Conservation (phyloP, 2,113 vertebrate species). For the Pogonocichla stellata region DNA sequence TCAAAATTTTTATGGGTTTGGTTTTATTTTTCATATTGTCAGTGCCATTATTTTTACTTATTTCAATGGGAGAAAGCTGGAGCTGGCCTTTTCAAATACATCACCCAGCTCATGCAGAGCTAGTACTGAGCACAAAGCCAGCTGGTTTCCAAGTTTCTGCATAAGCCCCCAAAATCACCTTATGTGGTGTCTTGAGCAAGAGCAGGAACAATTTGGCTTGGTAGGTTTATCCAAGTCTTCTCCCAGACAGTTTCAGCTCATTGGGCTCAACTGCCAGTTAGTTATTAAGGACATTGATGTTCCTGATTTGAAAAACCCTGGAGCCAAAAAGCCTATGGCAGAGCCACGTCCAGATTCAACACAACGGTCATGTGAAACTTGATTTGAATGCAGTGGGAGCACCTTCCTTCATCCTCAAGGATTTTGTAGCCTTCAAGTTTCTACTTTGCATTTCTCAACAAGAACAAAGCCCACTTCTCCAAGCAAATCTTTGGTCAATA, state of each 20-base stretch:
- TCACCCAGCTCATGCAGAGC: neutral
- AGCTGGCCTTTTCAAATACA: neutral
- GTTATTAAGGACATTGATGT: neutral
- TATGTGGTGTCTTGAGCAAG: neutral
- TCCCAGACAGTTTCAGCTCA: neutral
- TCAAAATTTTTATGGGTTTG: accelerated
- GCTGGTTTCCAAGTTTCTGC: neutral
- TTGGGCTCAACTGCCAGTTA: accelerated
- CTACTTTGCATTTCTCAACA: neutral
- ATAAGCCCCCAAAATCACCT: neutral
- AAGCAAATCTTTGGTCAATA: neutral
- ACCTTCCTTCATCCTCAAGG: neutral
- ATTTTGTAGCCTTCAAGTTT: neutral
- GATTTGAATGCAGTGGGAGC: neutral
- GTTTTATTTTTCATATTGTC: neutral
- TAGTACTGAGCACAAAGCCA: neutral
- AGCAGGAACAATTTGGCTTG: neutral
- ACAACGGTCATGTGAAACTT: accelerated
- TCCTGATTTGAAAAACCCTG: neutral
- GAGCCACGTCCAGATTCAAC: neutral
- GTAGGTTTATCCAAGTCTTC: neutral
- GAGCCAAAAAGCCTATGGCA: neutral
- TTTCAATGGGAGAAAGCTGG: neutral
- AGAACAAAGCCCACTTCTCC: neutral
- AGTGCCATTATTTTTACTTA: neutral